Evolutionary conservation across 2,113 vertebrate species (phyloP).

Genomic region (Equus przewalskii): DNA sequence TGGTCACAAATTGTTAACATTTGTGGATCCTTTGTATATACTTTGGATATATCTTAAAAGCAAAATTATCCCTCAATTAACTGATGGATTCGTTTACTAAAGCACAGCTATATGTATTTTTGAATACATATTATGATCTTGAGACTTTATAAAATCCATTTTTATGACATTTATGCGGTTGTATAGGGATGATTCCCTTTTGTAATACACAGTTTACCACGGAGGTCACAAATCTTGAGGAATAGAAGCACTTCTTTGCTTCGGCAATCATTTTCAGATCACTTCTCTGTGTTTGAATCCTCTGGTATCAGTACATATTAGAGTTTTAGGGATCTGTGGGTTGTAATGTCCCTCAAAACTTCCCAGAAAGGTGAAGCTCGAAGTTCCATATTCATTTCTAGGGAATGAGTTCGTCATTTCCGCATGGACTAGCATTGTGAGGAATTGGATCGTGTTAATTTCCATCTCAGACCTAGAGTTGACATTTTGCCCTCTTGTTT

Average conservation of each 20-base stretch:
- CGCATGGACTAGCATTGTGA: not conserved
- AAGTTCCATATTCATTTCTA: not conserved
- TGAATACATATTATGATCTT: slow-evolving; percentile 73
- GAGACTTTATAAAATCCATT: slow-evolving; percentile 81
- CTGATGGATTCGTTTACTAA: slow-evolving; percentile 70
- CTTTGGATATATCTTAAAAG: slow-evolving; percentile 66
- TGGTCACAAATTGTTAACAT: slow-evolving; percentile 67
- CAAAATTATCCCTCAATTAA: slow-evolving; percentile 69
- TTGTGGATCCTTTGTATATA: slow-evolving; percentile 77
- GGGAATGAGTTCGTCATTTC: not conserved
- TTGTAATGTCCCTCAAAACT: slow-evolving; percentile 38
- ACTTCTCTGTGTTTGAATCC: slow-evolving; percentile 23
- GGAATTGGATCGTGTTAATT: slow-evolving; percentile 53
- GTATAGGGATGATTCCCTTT: slow-evolving; percentile 68
- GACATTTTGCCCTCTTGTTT: slow-evolving; percentile 72
- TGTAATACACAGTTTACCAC: slow-evolving; percentile 56
- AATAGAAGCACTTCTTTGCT: slow-evolving; percentile 56
- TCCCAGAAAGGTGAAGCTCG: slow-evolving; percentile 38
- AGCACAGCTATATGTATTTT: slow-evolving; percentile 81
- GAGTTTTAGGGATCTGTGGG: slow-evolving; percentile 35
- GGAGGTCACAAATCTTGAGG: slow-evolving; percentile 54
- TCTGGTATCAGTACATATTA: slow-evolving; percentile 17
- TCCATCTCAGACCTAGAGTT: slow-evolving; percentile 71
- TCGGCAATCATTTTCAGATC: slow-evolving; percentile 70
- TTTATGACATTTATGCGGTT: slow-evolving; percentile 77